A percentile compares a stretch with the other conserved stretches of the same genome.
Evolutionary conservation across 1,140 invertebrate genomes (phyloP).

Genomic region (Drosophila micromelanica): DNA sequence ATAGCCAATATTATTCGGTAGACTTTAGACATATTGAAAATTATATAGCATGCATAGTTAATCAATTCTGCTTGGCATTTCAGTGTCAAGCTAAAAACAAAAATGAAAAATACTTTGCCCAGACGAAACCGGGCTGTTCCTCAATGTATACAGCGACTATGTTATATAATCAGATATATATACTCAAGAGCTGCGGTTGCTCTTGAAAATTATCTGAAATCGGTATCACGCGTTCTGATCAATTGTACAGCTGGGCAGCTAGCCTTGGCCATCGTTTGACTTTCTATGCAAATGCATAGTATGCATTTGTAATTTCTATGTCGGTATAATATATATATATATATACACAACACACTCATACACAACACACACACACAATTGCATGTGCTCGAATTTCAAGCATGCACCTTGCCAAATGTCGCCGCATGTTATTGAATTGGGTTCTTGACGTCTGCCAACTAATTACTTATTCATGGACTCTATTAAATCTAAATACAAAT

Average conservation of each 20-base stretch:
- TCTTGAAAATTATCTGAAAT: constrained; percentile 51
- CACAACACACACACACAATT: constrained; percentile 1
- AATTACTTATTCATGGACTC: constrained; percentile 42
- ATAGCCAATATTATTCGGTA: background rate
- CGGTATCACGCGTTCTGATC: constrained; percentile 59
- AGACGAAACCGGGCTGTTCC: too few relatives aligned
- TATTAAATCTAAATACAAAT: background rate
- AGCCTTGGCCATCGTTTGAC: constrained; percentile 51
- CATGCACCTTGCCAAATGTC: constrained; percentile 29
- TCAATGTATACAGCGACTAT: too few relatives aligned
- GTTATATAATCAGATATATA: background rate
- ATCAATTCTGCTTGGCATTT: too few relatives aligned
- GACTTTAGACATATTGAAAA: too few relatives aligned
- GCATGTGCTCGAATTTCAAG: constrained; percentile 11
- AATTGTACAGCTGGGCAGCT: constrained; percentile 36
- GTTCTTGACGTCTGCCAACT: constrained; percentile 6
- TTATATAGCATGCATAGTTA: too few relatives aligned
- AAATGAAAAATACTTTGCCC: too few relatives aligned
- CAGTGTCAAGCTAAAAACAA: too few relatives aligned
- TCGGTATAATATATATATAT: constrained; percentile 2
- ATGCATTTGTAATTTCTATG: constrained; percentile 5
- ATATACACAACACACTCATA: background rate
- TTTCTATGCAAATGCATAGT: constrained; percentile 39
- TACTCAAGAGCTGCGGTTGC: constrained; percentile 24
- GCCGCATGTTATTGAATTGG: background rate